These are phyloP conservation scores for Microcebus jonahi DNA, from an alignment of 2,113 vertebrate genomes.

Conservation along the genomic window DNA sequence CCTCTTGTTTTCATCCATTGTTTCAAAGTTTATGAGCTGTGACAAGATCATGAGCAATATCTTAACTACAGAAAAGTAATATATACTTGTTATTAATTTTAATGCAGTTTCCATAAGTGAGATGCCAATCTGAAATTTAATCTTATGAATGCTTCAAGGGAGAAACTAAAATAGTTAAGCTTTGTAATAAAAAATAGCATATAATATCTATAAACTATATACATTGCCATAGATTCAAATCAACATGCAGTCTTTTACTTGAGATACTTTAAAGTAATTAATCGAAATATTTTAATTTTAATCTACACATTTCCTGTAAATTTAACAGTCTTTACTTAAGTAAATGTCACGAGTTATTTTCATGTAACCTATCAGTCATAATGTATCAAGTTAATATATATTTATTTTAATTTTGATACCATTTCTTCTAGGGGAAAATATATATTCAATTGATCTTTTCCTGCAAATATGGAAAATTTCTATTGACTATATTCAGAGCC, in stretches of 20 bases:
- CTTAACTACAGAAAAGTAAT: constrained; percentile 66
- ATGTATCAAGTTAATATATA: not conserved
- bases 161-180: constrained; percentile 35
- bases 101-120: constrained; percentile 61
- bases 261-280: not conserved
- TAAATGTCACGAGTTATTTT: not conserved
- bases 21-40: constrained; percentile 74
- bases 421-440: not conserved
- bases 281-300: not conserved
- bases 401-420: not conserved
- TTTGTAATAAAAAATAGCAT: constrained; percentile 5
- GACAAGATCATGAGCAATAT: constrained; percentile 78
- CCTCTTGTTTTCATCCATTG: not conserved
- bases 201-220: not conserved
- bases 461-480: not conserved
- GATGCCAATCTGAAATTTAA: constrained; percentile 68
- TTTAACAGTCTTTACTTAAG: not conserved
- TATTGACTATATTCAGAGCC: not conserved
- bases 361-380: not conserved
- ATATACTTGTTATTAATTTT: constrained; percentile 76
- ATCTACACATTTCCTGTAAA: not conserved
- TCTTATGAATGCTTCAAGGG: constrained; percentile 42
- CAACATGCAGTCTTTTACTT: not conserved
- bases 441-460: not conserved
- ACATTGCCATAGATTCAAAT: not conserved